These are phyloP conservation scores for Enoplosus armatus DNA, from an alignment of 2,797 vertebrate species.

Conservation along the genomic window DNA sequence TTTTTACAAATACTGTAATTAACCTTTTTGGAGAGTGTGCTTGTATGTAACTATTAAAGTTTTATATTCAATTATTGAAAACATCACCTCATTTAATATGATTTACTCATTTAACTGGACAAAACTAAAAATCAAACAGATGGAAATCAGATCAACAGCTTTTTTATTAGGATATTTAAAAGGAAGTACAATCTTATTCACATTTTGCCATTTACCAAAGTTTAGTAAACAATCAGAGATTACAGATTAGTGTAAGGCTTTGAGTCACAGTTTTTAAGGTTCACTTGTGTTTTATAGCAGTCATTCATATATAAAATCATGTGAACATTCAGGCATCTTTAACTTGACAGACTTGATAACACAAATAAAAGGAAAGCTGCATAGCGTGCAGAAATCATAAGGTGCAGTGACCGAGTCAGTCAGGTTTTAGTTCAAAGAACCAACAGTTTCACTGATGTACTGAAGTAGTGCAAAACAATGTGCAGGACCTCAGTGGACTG, in stretches of 20 bases:
- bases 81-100: not conserved
- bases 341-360: constrained; percentile 8
- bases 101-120: not conserved
- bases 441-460: not conserved
- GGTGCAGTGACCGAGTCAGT: not conserved
- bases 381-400: not conserved
- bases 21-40: constrained; percentile 33
- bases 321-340: constrained; percentile 26
- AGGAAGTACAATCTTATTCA: constrained; percentile 2
- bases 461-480: not conserved
- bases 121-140: not conserved
- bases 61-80: constrained; percentile 40
- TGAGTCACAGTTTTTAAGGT: not conserved
- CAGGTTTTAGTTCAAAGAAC: constrained; percentile 16
- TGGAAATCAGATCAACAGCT: not conserved
- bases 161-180: not conserved
- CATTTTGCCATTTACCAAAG: constrained; percentile 10
- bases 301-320: not conserved
- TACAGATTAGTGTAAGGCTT: constrained; percentile 12
- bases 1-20: constrained; percentile 27
- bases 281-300: constrained; percentile 12
- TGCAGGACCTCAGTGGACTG: not conserved
- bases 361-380: constrained; percentile 2
- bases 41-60: constrained; percentile 54
- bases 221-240: not conserved